Conservation (phyloP, 2,113 vertebrate genomes). For the Delphinapterus leucas region DNA sequence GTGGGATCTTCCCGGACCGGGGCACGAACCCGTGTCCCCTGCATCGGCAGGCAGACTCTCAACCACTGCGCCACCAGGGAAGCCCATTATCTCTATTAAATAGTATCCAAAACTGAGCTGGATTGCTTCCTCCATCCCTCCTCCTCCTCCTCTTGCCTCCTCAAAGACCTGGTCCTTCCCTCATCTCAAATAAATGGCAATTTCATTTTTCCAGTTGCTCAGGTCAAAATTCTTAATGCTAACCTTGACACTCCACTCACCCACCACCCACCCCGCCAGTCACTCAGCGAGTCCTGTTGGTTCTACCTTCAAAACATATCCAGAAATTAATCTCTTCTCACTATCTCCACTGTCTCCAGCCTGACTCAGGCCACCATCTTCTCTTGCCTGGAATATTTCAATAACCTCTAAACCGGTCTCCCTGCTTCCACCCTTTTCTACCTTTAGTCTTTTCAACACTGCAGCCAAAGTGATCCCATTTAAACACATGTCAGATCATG, state of each 20-base stretch:
- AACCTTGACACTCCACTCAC: background rate
- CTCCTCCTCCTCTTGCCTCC: background rate
- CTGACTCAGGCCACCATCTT: background rate
- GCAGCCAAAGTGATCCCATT: background rate
- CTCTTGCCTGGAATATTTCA: background rate
- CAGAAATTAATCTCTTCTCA: conserved; percentile 30
- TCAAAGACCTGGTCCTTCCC: background rate
- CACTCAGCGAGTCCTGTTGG: background rate
- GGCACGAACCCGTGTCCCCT: too few relatives aligned
- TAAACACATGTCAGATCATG: background rate
- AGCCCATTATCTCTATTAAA: background rate
- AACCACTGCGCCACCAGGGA: too few relatives aligned
- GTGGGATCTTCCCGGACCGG: too few relatives aligned
- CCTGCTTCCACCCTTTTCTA: background rate
- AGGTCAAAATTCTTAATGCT: conserved; percentile 2
- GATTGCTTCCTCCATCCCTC: background rate
- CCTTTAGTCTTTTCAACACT: conserved; percentile 4
- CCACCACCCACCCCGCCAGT: background rate
- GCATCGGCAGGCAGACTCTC: too few relatives aligned
- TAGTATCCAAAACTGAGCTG: background rate
- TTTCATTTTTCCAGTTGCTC: background rate
- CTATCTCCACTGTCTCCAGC: background rate
- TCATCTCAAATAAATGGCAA: background rate
- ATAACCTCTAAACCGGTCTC: background rate
- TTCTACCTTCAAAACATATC: background rate